A percentile compares a stretch with the other conserved stretches of the same genome.
phyloP scores from a whole-genome alignment of 2,113 vertebrate species.

The Fulmarus glacialis region DNA sequence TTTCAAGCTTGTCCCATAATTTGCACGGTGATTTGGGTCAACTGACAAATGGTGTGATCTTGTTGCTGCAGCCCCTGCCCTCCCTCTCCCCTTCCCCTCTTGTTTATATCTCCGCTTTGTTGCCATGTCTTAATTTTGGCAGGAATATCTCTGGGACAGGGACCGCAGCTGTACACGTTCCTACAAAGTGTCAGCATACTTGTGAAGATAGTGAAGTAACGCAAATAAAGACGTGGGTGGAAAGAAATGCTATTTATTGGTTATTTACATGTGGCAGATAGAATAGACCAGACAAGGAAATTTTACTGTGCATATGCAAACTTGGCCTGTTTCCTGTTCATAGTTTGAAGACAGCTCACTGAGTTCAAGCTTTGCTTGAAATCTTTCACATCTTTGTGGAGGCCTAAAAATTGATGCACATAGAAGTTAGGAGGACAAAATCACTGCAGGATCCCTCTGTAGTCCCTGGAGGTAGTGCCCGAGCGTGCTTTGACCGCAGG shows the following conservation, averaged over 20 bases:
- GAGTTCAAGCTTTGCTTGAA: background rate
- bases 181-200: background rate
- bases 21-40: background rate
- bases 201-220: background rate
- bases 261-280: background rate
- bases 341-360: background rate
- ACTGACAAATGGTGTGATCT: background rate
- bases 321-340: background rate
- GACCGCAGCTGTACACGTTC: background rate
- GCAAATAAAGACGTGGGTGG: background rate
- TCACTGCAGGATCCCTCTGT: background rate
- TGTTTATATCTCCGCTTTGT: background rate
- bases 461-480: background rate
- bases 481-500: background rate
- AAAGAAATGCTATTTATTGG: background rate
- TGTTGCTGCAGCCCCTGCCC: background rate
- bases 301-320: background rate
- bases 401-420: background rate
- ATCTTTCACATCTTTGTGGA: background rate
- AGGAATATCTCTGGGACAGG: background rate
- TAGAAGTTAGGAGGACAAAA: background rate
- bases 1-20: background rate
- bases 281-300: background rate
- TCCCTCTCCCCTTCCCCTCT: background rate
- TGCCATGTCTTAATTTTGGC: background rate